Base-by-base conservation (phyloP, 2,113 vertebrate genomes). In the Bubo scandiacus region DNA sequence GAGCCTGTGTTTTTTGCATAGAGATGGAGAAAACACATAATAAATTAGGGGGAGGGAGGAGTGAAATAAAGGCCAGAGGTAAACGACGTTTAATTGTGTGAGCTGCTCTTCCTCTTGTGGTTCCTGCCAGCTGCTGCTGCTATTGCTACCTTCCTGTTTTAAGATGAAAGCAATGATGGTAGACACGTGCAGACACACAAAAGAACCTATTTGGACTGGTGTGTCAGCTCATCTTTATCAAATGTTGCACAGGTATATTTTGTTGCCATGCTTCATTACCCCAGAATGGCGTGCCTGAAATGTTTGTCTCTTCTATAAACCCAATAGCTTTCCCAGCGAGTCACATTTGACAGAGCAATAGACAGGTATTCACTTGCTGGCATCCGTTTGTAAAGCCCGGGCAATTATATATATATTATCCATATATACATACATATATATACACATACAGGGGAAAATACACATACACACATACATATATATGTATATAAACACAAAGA, bases 181-280 rank as follows among this genome's bases (percentile, higher is more conserved):
- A 98, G 99, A 99, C 98, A 98, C 98, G 98, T 98, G 98, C 98
- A 97, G 98, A 98, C 98, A 98, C 98, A 99, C 99, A 99, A 99
- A 99, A 98, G 99, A 99, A 98, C 99, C 99, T 99, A 99, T 99
- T 99, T 99, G 99, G 99, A 99, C 99, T 99, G 98, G 98, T 98
- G 98, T 99, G 99, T 99, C 99, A 99, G 99, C 99, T 99, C 99
- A 98, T 99, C 99, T 99, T 99, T 99, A 99, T 99, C 99, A 99
- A 99, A 99, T 99, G 99, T 99, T 99, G 98, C 98, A 98, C 99
- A 99, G 99, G 99, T 99, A 99, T 99, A 99, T 99, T 99, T 98
- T 99, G 98, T 98, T 98, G 99, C 98, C 99, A 99, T 99, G 99
- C 99, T 99, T 99, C 99, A 99, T 99, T 99, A 99, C 99, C 99